Percentiles rank a stretch among this genome's conserved stretches.
Conservation (phyloP, 92 coral and sea anemone species). For the Heteractis magnifica region DNA sequence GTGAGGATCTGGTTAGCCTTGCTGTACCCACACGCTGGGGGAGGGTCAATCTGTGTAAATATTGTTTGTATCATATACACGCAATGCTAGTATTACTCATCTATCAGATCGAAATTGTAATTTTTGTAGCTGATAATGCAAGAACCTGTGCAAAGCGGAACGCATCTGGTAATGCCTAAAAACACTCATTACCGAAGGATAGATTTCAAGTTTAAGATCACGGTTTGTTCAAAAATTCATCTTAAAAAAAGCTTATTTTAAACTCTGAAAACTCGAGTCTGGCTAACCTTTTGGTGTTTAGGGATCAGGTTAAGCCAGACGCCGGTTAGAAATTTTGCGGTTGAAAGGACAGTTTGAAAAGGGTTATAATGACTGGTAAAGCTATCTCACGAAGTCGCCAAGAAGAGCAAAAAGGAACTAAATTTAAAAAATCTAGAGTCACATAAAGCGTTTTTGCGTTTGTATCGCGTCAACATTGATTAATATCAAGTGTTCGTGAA, state of each 20-base stretch:
- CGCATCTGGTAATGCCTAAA: too few relatives aligned
- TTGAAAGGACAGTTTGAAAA: neutral
- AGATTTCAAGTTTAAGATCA: too few relatives aligned
- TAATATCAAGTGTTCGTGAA: neutral
- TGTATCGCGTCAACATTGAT: neutral
- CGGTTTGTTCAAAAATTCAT: too few relatives aligned
- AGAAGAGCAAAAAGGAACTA: neutral
- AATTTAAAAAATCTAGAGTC: neutral
- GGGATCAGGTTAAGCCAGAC: neutral
- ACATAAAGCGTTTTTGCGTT: neutral
- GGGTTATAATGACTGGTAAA: neutral
- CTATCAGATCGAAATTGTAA: too few relatives aligned
- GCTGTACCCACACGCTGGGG: neutral
- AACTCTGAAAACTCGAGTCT: too few relatives aligned
- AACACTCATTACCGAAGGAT: too few relatives aligned
- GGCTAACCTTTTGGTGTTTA: neutral
- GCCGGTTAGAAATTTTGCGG: neutral
- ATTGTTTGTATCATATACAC: neutral
- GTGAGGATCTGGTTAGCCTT: slow-evolving; percentile 3
- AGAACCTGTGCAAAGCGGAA: too few relatives aligned
- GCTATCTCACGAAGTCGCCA: neutral
- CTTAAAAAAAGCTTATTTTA: too few relatives aligned
- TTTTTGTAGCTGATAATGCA: too few relatives aligned
- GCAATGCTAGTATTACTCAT: neutral
- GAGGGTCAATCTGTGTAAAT: neutral